Evolutionary conservation across 23 tunicate species (phyloP).

Genomic region (Ciona savignyi): DNA sequence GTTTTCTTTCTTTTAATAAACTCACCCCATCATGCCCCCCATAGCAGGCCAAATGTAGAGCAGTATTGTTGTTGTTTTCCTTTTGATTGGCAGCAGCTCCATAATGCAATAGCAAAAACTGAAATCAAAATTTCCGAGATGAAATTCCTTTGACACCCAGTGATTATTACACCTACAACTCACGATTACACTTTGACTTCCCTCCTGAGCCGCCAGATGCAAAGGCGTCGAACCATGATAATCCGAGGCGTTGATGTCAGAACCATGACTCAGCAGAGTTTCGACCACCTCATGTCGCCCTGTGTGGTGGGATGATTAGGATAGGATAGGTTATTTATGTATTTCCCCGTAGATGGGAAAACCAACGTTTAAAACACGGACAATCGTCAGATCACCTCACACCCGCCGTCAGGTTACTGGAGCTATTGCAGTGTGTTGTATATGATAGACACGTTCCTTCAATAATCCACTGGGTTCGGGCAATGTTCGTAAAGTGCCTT

Average conservation of each 20-base stretch:
- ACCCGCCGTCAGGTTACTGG: no score
- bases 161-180: slow-evolving; percentile 25
- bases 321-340: background rate
- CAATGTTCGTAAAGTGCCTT: no score
- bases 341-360: background rate
- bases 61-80: slow-evolving; percentile 88
- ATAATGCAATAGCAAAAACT: slow-evolving; percentile 79
- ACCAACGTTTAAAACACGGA: no score
- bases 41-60: slow-evolving; percentile 71
- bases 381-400: no score
- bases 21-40: slow-evolving; percentile 85
- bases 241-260: slow-evolving; percentile 63
- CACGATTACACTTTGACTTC: slow-evolving; percentile 88
- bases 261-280: slow-evolving; percentile 26
- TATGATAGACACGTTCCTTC: no score
- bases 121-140: background rate
- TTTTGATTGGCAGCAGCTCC: slow-evolving; percentile 64
- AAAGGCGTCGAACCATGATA: slow-evolving; percentile 86
- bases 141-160: background rate
- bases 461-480: no score
- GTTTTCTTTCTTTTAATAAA: no score
- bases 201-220: slow-evolving; percentile 68
- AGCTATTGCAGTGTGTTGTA: no score
- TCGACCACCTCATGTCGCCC: slow-evolving; percentile 88
- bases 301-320: background rate